phyloP scores from a whole-genome alignment of 2,113 vertebrate genomes.

The Eidolon helvum region DNA sequence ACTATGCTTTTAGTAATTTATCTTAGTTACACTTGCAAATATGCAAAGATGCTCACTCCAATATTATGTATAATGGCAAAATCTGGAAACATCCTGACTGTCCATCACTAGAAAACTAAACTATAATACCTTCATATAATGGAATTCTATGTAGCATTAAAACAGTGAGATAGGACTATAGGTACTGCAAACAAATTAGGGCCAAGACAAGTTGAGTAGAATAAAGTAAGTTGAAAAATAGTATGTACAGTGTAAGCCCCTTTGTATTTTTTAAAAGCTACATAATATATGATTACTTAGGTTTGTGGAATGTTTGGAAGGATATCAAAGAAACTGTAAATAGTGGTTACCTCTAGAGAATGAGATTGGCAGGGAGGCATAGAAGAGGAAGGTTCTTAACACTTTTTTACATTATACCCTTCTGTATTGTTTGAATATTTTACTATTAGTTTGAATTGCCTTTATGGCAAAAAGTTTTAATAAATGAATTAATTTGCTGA shows the following conservation, averaged over 20 bases:
- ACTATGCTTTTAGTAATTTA: neutral
- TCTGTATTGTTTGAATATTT: neutral
- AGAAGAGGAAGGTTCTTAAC: neutral
- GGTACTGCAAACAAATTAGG: neutral
- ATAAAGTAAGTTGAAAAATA: neutral
- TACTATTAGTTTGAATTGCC: neutral
- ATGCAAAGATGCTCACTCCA: neutral
- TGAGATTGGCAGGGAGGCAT: neutral
- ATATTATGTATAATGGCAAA: neutral
- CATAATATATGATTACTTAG: neutral
- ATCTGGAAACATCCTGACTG: neutral
- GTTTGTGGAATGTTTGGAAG: neutral
- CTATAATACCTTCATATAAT: neutral
- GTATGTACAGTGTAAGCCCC: neutral
- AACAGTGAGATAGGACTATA: neutral
- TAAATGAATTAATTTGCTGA: conserved; percentile 9
- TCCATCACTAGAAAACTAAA: neutral
- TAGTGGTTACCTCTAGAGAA: neutral
- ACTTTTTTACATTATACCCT: neutral
- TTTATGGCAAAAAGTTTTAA: conserved; percentile 22
- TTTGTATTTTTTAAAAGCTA: neutral
- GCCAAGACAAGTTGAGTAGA: neutral
- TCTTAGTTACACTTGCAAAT: neutral
- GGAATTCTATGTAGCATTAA: neutral
- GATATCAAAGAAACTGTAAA: neutral